Conservation (phyloP, 2,888 invertebrate species). For the Tenthredo distinguenda region DNA sequence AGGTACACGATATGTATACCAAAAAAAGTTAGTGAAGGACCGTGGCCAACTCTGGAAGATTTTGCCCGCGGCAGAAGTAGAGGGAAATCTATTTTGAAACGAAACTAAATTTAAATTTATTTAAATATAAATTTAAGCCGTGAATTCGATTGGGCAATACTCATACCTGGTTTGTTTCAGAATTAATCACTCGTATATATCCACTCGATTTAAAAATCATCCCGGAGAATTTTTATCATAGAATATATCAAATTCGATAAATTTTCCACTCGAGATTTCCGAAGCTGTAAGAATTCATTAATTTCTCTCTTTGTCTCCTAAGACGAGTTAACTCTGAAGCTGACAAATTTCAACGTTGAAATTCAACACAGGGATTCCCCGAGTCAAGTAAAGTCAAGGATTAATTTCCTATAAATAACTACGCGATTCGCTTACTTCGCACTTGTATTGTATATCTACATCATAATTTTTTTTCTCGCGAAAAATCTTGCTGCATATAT, state of each 20-base stretch:
- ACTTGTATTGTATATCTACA: not conserved
- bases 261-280: not conserved
- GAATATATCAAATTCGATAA: not conserved
- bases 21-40: not conserved
- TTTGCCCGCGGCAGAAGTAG: not conserved
- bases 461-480: not conserved
- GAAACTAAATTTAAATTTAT: constrained; percentile 40
- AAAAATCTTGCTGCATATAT: not conserved
- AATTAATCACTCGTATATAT: not conserved
- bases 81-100: constrained; percentile 25
- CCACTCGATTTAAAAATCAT: not conserved
- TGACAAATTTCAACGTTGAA: not conserved
- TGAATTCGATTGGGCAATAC: constrained; percentile 21
- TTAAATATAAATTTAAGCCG: constrained; percentile 16
- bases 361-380: constrained; percentile 6
- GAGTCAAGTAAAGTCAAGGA: not conserved
- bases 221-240: no score
- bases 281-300: not conserved
- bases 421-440: not conserved
- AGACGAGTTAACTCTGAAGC: not conserved
- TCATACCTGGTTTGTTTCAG: constrained; percentile 14
- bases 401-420: constrained; percentile 24
- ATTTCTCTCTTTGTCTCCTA: not conserved
- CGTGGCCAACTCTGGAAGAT: not conserved
- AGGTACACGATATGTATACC: not conserved